Evolutionary conservation across 2,888 invertebrate species (phyloP).

Genomic region (Lepidocyrtinus sp.): DNA sequence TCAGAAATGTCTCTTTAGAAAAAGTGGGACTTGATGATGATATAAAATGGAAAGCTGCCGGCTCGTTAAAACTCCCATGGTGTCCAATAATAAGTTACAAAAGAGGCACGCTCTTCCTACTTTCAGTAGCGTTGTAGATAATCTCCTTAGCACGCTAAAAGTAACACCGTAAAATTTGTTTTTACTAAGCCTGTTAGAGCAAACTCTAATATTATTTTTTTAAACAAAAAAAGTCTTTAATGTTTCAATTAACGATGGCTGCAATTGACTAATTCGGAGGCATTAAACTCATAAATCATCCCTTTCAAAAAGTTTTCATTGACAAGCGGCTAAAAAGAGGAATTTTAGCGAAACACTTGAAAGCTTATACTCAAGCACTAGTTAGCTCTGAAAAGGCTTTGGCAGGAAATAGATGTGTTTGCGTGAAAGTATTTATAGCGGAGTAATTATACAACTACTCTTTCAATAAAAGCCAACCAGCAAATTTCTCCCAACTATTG

Average conservation of each 20-base stretch:
- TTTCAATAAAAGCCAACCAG: not conserved
- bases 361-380: not conserved
- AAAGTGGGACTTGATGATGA: slow-evolving; percentile 23
- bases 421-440: not conserved
- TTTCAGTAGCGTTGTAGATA: not conserved
- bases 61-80: slow-evolving; percentile 34
- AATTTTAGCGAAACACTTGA: not conserved
- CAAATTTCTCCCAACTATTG: not conserved
- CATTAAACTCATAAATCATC: slow-evolving; percentile 64
- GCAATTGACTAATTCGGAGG: slow-evolving; percentile 64
- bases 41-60: slow-evolving; percentile 21
- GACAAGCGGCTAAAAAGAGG: slow-evolving; percentile 30
- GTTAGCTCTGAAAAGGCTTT: not conserved
- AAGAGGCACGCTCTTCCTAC: not conserved
- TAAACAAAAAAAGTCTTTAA: slow-evolving; percentile 25
- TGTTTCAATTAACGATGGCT: slow-evolving; percentile 64
- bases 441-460: slow-evolving; percentile 3
- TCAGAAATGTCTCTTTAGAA: slow-evolving; percentile 32
- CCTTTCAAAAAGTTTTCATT: slow-evolving; percentile 58
- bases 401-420: not conserved
- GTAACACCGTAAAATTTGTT: not conserved
- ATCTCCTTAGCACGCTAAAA: not conserved
- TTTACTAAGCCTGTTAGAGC: not conserved
- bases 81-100: slow-evolving; percentile 18
- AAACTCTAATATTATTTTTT: not conserved